Base-by-base conservation (phyloP, 53 echinoderm and acorn worm genomes). In the Crossaster papposus region DNA sequence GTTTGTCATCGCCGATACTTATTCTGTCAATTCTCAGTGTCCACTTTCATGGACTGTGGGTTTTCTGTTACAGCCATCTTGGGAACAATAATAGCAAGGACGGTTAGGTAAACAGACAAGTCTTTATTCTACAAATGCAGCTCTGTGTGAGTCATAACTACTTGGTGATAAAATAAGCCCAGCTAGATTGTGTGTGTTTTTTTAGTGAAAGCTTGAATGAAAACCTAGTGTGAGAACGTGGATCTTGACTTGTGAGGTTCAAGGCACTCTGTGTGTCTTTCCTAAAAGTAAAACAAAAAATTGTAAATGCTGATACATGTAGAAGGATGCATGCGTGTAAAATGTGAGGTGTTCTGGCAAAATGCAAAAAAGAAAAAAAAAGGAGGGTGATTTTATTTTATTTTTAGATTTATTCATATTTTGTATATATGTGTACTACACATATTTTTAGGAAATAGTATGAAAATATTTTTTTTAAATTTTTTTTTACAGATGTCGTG, bases 51-150 rank as follows among this genome's bases (percentile, higher is more conserved):
- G 44, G 44, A 44, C 29, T 71, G 32, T n/a, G n/a, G 32, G 30
- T 71, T 71, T 62, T 62, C n/a, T 23, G 15, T 70, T 70, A 70
- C 29, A 28, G 30, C 29, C 30, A 23, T 70, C 70, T 29, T 36
- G 77, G 77, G 77, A 35, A 36, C 77, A 76, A 37, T 76, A 76
- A 76, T 15, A 76, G 77, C 77, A 28, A 51, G n/a, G 78, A 78
- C 5, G 51, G 50, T n/a, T 78, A 2, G 50, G 50, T 78, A 78
- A 73, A 78, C 78, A 78, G 51, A 51, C 20, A 23, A 28, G 78
- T 26, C 51, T 78, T 78, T 28, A 11, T 78, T 78, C 34, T 20
- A 34, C 74, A 73, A 23, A 29, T 4, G 70, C 70, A 34, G 33
- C 2, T 34, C 36, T 28, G n/a, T 78, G 26, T 78, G 50, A 78